Base-by-base conservation (phyloP, 2,888 invertebrate species). In the Mythimna loreyi region DNA sequence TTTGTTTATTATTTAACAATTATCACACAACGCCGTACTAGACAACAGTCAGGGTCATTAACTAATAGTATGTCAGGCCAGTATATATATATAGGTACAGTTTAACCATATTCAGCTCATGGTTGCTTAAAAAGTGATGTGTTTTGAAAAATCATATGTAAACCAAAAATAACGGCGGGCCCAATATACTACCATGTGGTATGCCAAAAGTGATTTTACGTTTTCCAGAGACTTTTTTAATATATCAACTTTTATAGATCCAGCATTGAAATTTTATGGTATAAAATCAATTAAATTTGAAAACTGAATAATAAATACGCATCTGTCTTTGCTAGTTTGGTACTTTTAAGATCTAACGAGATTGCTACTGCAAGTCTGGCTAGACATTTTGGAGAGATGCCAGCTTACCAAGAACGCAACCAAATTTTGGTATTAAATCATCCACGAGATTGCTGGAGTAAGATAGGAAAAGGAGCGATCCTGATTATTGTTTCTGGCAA, bases 351-450 rank as follows among this genome's bases (percentile, higher is more conserved):
- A 75, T 77, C 52, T 71, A 47, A 68, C 49, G 68, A 60, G 64
- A 80, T 73, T 80, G 77, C 81, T 75, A 1, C 28, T n/a, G n/a
- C n/a, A n/a, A n/a, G n/a, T n/a, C n/a, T n/a, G 77, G 68, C 80
- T 61, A 63, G 70, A 80, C 69, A 8, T 5, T 11, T 72, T 87
- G 87, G 86, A 63, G 2, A 0, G 5, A n/a, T 6, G 84, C 87
- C 87, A 87, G 62, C 6, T 50, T 74, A 75, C 71, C 72, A 62
- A 23, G 23, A 58, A 66, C 61, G 67, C 23, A 28, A 33, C 53
- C 47, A 61, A 78, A 76, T 80, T 82, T 82, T 64, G 67, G 59
- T 71, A 75, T 71, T 69, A 78, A 83, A 76, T 76, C 68, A 59
- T 75, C 49, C 61, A 23, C 8, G 25, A 56, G 30, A 67, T 59